Conservation (phyloP, 92 coral and sea anemone genomes). For the Siderastrea radians region DNA sequence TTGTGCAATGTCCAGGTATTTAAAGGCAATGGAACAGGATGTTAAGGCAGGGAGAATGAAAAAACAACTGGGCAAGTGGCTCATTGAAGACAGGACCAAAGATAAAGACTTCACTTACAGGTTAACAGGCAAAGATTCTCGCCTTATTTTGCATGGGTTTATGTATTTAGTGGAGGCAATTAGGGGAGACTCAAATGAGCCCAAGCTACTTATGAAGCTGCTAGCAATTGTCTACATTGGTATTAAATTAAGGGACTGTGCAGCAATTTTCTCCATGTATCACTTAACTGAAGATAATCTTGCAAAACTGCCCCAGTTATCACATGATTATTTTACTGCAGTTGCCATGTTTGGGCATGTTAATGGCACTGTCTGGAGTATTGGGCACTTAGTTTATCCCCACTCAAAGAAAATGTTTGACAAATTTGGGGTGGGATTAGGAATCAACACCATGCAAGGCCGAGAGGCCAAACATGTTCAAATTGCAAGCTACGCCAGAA, state of each 20-base stretch:
- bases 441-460: slow-evolving; percentile 75
- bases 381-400: slow-evolving; percentile 70
- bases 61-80: slow-evolving; percentile 71
- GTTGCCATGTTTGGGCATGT: slow-evolving; percentile 48
- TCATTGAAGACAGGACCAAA: slow-evolving; percentile 65
- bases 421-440: slow-evolving; percentile 73
- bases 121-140: slow-evolving; percentile 69
- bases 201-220: slow-evolving; percentile 35
- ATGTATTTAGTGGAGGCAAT: slow-evolving; percentile 72
- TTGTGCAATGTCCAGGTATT: slow-evolving; percentile 53
- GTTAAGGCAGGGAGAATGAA: slow-evolving; percentile 70
- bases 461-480: slow-evolving; percentile 81
- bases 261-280: slow-evolving; percentile 71
- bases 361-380: slow-evolving; percentile 65
- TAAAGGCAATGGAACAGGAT: slow-evolving; percentile 49
- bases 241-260: slow-evolving; percentile 57
- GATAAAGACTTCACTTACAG: slow-evolving; percentile 70
- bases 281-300: slow-evolving; percentile 50
- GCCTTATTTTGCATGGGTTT: slow-evolving; percentile 67
- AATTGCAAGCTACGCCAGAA: slow-evolving; percentile 68
- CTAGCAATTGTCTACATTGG: slow-evolving; percentile 25
- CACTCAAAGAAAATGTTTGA: slow-evolving; percentile 53
- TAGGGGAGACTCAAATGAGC: slow-evolving; percentile 53
- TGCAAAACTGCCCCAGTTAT: slow-evolving; percentile 32
- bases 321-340: slow-evolving; percentile 66